phyloP scores from a whole-genome alignment of 53 echinoderm and acorn worm species.

The Paracentrotus lividus region DNA sequence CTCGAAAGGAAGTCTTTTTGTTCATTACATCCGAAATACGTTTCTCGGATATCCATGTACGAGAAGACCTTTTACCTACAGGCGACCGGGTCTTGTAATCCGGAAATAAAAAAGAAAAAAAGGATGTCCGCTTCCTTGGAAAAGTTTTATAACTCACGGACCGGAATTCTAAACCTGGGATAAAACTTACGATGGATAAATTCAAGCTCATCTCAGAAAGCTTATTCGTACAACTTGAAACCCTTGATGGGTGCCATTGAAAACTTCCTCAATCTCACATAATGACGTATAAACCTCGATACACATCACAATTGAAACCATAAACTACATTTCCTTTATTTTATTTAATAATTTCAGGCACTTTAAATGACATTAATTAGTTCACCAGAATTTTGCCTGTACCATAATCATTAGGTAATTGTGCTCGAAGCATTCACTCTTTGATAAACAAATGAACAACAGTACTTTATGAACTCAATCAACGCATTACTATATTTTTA shows the following conservation, averaged over 20 bases:
- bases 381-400: no score
- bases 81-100: slow-evolving; percentile 30
- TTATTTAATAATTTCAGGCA: no score
- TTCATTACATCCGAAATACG: slow-evolving; percentile 31
- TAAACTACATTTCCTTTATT: no score
- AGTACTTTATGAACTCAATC: no score
- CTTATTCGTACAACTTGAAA: background rate
- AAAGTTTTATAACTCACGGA: background rate
- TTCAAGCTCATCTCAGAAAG: background rate
- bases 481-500: no score
- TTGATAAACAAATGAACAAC: no score
- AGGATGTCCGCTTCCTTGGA: background rate
- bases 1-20: slow-evolving; percentile 6
- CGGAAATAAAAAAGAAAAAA: slow-evolving; percentile 18
- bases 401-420: no score
- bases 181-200: background rate
- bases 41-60: background rate
- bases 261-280: no score
- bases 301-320: no score
- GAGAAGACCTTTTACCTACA: background rate
- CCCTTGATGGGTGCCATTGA: background rate
- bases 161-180: background rate
- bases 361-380: no score
- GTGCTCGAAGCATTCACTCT: no score
- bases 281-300: no score